A percentile compares a stretch with the other conserved stretches of the same genome.
Evolutionary conservation across 1,140 invertebrate genomes (phyloP).

Genomic region (Gerris buenoi): DNA sequence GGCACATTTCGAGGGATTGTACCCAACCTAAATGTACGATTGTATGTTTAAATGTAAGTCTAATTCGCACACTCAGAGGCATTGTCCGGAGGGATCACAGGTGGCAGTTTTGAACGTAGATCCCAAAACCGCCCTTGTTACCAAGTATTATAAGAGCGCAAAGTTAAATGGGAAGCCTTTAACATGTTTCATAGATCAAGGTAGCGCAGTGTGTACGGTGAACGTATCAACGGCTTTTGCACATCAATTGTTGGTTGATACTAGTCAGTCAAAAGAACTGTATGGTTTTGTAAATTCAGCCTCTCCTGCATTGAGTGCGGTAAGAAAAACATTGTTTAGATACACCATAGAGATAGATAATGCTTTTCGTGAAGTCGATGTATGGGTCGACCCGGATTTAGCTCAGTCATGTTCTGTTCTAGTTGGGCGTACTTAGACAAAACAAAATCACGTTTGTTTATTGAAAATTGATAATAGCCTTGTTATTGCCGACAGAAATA

Average conservation of each 20-base stretch:
- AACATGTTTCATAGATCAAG: not conserved
- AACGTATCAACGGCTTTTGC: not conserved
- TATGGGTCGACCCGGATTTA: not conserved
- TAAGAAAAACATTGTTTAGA: not conserved
- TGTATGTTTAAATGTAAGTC: too few relatives aligned
- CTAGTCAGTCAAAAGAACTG: not conserved
- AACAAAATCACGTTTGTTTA: not conserved
- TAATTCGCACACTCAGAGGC: too few relatives aligned
- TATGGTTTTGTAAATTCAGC: not conserved
- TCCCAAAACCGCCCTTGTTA: too few relatives aligned
- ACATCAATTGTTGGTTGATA: not conserved
- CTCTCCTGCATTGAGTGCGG: not conserved
- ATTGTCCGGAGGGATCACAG: too few relatives aligned
- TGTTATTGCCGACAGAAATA: not conserved
- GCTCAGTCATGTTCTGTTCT: not conserved
- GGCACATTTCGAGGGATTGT: too few relatives aligned
- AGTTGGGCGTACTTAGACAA: not conserved
- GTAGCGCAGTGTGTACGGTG: not conserved
- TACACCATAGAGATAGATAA: not conserved
- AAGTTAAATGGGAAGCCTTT: not conserved
- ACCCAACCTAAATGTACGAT: too few relatives aligned
- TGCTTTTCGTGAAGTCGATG: not conserved
- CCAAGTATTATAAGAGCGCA: too few relatives aligned
- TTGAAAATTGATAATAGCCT: not conserved
- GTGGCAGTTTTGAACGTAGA: too few relatives aligned